Evolutionary conservation across 2,797 vertebrate species (phyloP).

Genomic region (Chrysocyon brachyurus): DNA sequence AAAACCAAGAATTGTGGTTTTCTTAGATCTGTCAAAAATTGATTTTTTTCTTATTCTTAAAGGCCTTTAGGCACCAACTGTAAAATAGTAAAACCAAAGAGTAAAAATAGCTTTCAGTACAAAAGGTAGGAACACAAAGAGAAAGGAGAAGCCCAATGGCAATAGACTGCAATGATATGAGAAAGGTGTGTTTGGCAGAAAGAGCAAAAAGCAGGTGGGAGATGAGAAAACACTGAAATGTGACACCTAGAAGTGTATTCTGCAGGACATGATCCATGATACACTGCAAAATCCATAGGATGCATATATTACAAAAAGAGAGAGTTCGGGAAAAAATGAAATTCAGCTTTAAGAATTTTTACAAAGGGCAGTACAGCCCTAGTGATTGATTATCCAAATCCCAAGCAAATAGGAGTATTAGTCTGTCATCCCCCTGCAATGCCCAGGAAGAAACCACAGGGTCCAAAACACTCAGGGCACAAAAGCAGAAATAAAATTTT

Average conservation of each 20-base stretch:
- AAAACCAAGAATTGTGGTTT: background rate
- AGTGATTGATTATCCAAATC: background rate
- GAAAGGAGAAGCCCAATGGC: background rate
- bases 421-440: background rate
- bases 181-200: background rate
- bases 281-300: background rate
- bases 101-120: background rate
- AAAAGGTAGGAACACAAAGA: slow-evolving; percentile 20
- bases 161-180: background rate
- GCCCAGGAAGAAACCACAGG: background rate
- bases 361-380: background rate
- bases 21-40: slow-evolving; percentile 21
- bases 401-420: background rate
- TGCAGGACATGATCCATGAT: background rate
- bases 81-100: slow-evolving; percentile 22
- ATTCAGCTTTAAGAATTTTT: background rate
- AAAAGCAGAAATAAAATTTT: background rate
- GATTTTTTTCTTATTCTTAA: slow-evolving; percentile 1
- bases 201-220: background rate
- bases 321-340: background rate
- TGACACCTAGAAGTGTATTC: background rate
- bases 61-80: background rate
- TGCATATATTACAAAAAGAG: background rate
- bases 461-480: background rate
- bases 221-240: background rate